phyloP scores from a whole-genome alignment of 2,888 invertebrate species.

The Yponomeuta evonymella region DNA sequence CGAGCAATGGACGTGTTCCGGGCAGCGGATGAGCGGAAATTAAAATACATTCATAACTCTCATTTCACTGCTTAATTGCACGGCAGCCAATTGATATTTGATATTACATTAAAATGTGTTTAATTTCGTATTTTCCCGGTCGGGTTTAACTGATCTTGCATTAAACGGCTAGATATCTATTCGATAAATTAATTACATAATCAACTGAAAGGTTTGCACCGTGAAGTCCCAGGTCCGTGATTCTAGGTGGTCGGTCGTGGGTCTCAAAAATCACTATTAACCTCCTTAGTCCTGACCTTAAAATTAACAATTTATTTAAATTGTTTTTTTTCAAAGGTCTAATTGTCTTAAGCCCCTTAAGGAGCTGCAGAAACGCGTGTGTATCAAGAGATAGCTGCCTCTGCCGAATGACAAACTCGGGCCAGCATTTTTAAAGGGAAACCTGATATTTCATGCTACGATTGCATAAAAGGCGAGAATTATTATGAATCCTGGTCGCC shows the following conservation, averaged over 20 bases:
- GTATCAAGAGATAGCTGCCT: too few species aligned
- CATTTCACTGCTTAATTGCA: neutral
- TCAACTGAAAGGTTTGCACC: too few species aligned
- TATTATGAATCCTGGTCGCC: conserved; percentile 29
- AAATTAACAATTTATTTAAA: too few species aligned
- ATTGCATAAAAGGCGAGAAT: conserved; percentile 22
- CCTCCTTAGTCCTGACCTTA: too few species aligned
- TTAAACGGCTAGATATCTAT: too few species aligned
- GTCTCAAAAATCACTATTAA: too few species aligned
- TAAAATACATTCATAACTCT: conserved; percentile 34
- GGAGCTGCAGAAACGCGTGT: too few species aligned
- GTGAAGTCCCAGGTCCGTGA: too few species aligned
- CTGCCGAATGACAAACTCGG: neutral
- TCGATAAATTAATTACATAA: too few species aligned
- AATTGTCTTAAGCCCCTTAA: too few species aligned
- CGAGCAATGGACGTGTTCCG: conserved; percentile 27
- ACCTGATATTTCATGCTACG: neutral
- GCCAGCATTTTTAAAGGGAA: neutral
- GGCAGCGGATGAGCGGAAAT: conserved; percentile 33
- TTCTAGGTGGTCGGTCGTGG: too few species aligned
- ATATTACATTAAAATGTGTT: neutral
- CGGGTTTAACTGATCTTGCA: neutral
- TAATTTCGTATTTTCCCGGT: neutral
- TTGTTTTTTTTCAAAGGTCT: too few species aligned
- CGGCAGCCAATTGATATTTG: neutral